These are phyloP conservation scores for Chelon labrosus DNA, from an alignment of 2,797 vertebrate genomes.

Conservation along the genomic window DNA sequence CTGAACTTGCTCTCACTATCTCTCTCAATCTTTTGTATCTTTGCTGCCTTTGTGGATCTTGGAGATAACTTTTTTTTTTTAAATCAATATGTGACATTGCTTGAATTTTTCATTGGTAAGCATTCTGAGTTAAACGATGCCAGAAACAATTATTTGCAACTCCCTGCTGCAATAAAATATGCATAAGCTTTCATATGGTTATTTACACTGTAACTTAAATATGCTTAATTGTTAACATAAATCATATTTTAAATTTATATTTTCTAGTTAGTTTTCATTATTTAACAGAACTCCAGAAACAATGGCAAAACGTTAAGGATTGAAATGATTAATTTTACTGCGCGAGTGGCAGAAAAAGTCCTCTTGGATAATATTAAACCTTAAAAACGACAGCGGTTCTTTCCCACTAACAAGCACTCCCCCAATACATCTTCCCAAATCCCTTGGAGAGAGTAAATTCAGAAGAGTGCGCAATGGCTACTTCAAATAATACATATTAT, in stretches of 20 bases:
- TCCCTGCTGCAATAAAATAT: background rate
- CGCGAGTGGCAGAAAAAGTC: background rate
- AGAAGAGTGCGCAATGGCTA: slow-evolving; percentile 27
- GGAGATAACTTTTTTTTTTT: slow-evolving; percentile 5
- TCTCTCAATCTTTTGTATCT: background rate
- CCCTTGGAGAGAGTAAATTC: slow-evolving; percentile 35
- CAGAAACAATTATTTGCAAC: background rate
- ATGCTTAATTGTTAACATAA: too few relatives aligned
- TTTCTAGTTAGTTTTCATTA: background rate
- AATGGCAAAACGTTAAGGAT: slow-evolving; percentile 7
- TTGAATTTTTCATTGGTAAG: slow-evolving; percentile 30
- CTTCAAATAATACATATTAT: slow-evolving; percentile 44
- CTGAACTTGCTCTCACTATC: slow-evolving; percentile 41
- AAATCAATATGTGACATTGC: slow-evolving; percentile 8
- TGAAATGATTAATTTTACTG: slow-evolving; percentile 12
- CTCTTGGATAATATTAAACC: slow-evolving; percentile 33
- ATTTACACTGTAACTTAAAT: too few relatives aligned
- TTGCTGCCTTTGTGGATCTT: background rate
- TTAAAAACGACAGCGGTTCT: slow-evolving; percentile 20
- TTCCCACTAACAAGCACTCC: slow-evolving; percentile 16
- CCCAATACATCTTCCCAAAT: slow-evolving; percentile 44
- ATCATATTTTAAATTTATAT: background rate
- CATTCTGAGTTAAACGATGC: background rate
- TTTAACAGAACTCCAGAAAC: slow-evolving; percentile 11
- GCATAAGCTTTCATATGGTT: background rate